Conservation (phyloP, 2,113 vertebrate species). For the Phaethon lepturus region DNA sequence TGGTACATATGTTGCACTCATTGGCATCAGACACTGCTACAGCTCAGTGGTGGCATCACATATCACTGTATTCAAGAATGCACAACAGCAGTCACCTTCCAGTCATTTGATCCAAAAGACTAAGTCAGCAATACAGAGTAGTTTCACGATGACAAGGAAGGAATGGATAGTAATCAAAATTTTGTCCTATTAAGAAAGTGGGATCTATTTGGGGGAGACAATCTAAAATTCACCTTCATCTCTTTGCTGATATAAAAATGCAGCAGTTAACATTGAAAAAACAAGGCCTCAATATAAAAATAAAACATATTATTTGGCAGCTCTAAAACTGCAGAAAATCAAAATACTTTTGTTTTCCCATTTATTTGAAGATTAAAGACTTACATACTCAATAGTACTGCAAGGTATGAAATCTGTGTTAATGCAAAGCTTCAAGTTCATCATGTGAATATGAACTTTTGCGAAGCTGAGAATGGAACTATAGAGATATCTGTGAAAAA, state of each 20-base stretch:
- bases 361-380: neutral
- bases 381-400: neutral
- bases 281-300: neutral
- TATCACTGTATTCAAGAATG: neutral
- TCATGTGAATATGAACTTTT: neutral
- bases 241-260: neutral
- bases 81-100: neutral
- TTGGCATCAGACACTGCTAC: neutral
- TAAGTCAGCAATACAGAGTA: neutral
- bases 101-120: neutral
- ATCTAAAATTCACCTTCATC: neutral
- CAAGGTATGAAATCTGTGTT: neutral
- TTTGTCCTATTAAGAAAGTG: neutral
- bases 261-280: neutral
- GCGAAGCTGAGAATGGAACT: neutral
- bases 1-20: neutral
- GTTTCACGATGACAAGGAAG: neutral
- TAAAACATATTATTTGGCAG: neutral
- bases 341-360: neutral
- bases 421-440: neutral
- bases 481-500: neutral
- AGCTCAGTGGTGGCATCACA: neutral
- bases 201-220: neutral
- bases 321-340: neutral
- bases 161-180: neutral